These are phyloP conservation scores for Abscondita cerata DNA, from an alignment of 2,888 invertebrate species.

Conservation along the genomic window DNA sequence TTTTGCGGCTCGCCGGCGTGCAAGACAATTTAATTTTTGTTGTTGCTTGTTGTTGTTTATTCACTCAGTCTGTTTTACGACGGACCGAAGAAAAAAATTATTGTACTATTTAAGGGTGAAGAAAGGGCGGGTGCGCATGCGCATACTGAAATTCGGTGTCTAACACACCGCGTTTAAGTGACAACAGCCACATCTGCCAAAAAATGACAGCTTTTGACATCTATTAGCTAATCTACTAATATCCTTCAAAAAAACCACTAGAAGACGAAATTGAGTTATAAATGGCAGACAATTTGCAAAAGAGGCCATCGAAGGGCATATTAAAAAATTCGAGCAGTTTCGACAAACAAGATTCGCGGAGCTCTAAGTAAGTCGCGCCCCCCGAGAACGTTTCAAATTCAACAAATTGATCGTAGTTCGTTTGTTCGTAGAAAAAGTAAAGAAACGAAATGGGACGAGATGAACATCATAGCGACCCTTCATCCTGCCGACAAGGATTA, in stretches of 20 bases:
- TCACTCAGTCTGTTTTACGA: too few species aligned
- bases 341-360: slow-evolving; percentile 66
- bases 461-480: slow-evolving; percentile 97
- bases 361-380: slow-evolving; percentile 36
- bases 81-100: too few species aligned
- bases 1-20: background rate
- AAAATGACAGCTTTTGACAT: slow-evolving; percentile 4
- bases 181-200: background rate
- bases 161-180: background rate
- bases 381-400: too few species aligned
- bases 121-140: too few species aligned
- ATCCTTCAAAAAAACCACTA: background rate
- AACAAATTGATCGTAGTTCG: slow-evolving; percentile 15
- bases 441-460: slow-evolving; percentile 93
- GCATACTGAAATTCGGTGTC: too few species aligned
- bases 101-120: too few species aligned
- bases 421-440: slow-evolving; percentile 54
- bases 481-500: slow-evolving; percentile 99
- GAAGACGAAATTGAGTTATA: too few species aligned
- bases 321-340: slow-evolving; percentile 92
- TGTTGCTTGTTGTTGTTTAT: too few species aligned
- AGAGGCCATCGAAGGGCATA: slow-evolving; percentile 88
- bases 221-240: background rate
- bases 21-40: too few species aligned
- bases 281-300: slow-evolving; percentile 82